Evolutionary conservation across 1,140 invertebrate species (phyloP), one percentile per base, ranked within the genome.

Genomic region (Lysiphlebus fabarum): DNA sequence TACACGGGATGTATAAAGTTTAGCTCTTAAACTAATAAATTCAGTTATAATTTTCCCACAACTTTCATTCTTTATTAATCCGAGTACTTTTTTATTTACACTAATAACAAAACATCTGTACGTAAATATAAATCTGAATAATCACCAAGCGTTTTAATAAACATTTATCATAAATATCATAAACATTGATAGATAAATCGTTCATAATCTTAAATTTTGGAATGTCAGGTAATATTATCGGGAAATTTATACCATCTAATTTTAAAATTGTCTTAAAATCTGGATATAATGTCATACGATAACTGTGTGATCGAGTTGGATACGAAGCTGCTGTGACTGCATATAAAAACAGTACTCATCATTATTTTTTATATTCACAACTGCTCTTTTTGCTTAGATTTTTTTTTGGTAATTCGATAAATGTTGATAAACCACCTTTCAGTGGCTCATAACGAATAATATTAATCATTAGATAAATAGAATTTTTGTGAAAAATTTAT

Each of bases 281-380:
- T 17, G 17, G 17, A 17, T 17, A 17, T 17, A 3, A 17, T 17
- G 17, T 17, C 1, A 17, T 17, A 17, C 17, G 17, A 17, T 17
- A 17, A 17, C 17, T 17, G 17, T 17, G 17, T 43, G 66, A 63
- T 37, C 66, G 51, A 41, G 67, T 55, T 11, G 58, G 5, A 63
- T 72, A 65, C 12, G 76, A 60, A 4, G 69, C 71, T 37, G 69
- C 68, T 2, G 72, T 62, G 33, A 75, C 42, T 8, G 67, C 62
- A 71, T 72, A 76, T 41, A 70, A 58, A 78, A 73, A 67, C 72
- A 77, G 37, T 58, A 59, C 14, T 67, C 11, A 65, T 78, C 74
- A 17, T 56, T 57, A 62, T 76, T 77, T 67, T 71, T 53, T 50
- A 80, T 65, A 64, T 77, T 80, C 7, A 79, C 58, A 11, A 74